A percentile compares a stretch with the other conserved stretches of the same genome.
Conservation (phyloP, 2,888 invertebrate species). For the Homarus gammarus region DNA sequence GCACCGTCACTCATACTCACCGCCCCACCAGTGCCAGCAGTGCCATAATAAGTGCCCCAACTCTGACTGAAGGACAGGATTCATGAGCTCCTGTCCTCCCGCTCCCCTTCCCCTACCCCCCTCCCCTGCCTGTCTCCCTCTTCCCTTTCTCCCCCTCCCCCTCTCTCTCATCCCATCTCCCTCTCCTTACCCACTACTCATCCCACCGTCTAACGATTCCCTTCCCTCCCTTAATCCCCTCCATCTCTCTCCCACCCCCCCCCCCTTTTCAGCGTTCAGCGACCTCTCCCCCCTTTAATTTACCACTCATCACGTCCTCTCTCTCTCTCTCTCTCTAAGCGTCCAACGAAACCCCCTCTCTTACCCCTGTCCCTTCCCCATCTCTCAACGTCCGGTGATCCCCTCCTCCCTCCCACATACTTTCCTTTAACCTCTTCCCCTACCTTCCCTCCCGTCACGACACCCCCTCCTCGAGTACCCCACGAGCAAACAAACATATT, state of each 20-base stretch:
- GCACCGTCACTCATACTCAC: constrained; percentile 57
- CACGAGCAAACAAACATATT: neutral
- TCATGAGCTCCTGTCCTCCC: constrained; percentile 35
- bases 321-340: too few species aligned
- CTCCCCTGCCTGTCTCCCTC: neutral
- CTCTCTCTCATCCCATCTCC: neutral
- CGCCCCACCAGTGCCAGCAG: constrained; percentile 48
- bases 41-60: constrained; percentile 60
- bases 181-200: neutral
- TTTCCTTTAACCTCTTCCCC: neutral
- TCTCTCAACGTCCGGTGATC: too few species aligned
- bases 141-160: neutral
- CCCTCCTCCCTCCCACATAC: neutral
- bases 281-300: too few species aligned
- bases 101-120: neutral
- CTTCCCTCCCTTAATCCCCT: neutral
- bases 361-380: too few species aligned
- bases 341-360: too few species aligned
- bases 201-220: neutral
- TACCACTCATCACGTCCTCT: neutral
- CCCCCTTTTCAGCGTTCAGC: neutral
- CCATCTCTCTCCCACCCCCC: neutral
- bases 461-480: too few species aligned
- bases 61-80: constrained; percentile 63
- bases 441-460: neutral